phyloP scores from a whole-genome alignment of 2,113 vertebrate genomes.

The Bufo bufo region DNA sequence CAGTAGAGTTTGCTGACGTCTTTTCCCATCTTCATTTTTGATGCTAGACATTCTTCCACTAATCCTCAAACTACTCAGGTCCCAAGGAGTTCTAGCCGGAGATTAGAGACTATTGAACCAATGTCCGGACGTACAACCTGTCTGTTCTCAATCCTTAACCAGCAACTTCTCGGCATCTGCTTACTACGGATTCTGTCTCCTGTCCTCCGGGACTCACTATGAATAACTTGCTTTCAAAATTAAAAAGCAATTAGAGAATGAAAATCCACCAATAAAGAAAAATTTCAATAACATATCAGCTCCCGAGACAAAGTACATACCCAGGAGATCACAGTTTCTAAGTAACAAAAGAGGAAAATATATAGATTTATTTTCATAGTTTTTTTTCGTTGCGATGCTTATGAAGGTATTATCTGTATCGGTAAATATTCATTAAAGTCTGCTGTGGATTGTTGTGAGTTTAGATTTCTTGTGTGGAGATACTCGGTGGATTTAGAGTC shows the following conservation, averaged over 20 bases:
- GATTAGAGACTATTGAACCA: conserved; percentile 40
- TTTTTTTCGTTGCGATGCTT: neutral
- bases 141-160: conserved; percentile 27
- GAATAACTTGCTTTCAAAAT: conserved; percentile 54
- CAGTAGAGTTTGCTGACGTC: neutral
- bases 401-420: conserved; percentile 9
- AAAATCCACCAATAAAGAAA: conserved; percentile 51
- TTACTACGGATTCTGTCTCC: conserved; percentile 26
- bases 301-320: conserved; percentile 8
- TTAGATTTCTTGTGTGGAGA: neutral
- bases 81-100: conserved; percentile 18
- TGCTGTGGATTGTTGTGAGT: neutral
- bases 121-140: neutral
- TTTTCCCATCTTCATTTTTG: conserved; percentile 12
- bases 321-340: neutral
- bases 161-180: conserved; percentile 29
- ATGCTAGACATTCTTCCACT: conserved; percentile 15
- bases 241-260: conserved; percentile 55
- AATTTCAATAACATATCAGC: conserved; percentile 46
- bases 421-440: conserved; percentile 19
- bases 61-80: conserved; percentile 28
- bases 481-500: neutral
- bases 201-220: conserved; percentile 40
- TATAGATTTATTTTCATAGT: neutral
- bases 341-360: neutral